These are phyloP conservation scores for Tapera naevia DNA, from an alignment of 2,797 vertebrate species.

Conservation along the genomic window DNA sequence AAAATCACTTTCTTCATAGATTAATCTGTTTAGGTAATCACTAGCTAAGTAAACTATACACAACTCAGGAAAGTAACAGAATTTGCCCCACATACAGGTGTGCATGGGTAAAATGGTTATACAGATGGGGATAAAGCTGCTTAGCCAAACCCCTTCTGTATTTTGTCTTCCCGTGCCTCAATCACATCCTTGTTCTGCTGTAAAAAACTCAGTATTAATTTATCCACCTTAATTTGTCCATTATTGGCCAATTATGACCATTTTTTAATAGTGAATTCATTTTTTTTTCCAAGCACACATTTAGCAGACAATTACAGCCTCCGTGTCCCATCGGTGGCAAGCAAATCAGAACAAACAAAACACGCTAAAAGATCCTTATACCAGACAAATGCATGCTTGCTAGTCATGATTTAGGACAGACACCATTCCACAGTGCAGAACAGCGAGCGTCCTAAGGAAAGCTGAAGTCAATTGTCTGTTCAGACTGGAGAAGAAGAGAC, in stretches of 20 bases:
- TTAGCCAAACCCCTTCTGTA: not conserved
- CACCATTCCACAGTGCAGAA: rapidly evolving
- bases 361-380: not conserved
- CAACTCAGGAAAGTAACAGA: not conserved
- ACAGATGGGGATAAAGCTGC: not conserved
- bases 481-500: too few relatives aligned
- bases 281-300: not conserved
- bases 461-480: too few relatives aligned
- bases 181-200: not conserved
- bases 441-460: not conserved
- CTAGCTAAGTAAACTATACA: not conserved
- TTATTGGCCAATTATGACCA: not conserved
- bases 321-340: not conserved
- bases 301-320: not conserved
- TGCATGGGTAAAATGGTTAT: not conserved
- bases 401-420: not conserved
- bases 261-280: not conserved
- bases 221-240: not conserved
- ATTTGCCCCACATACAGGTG: not conserved
- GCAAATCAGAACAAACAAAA: not conserved
- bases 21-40: not conserved
- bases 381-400: rapidly evolving
- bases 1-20: not conserved
- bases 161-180: not conserved
- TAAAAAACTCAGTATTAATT: not conserved